These are phyloP conservation scores for Myripristis murdjan DNA, from an alignment of 2,797 vertebrate genomes.

Conservation along the genomic window DNA sequence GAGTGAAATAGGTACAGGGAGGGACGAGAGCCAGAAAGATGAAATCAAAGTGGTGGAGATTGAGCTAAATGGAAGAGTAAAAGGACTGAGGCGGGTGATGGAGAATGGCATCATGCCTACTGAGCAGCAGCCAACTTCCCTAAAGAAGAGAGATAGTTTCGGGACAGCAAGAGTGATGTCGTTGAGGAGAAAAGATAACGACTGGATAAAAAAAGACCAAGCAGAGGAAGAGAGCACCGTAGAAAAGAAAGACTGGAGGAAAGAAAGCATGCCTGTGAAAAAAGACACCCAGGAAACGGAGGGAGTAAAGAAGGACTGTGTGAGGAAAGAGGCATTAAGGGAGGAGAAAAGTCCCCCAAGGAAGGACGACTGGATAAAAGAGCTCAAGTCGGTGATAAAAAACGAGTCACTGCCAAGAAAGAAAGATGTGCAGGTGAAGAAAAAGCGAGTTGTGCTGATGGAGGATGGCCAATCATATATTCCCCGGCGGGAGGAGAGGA, in stretches of 20 bases:
- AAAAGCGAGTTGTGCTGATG: slow-evolving; percentile 71
- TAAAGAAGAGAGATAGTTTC: slow-evolving; percentile 38
- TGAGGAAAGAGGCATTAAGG: slow-evolving; percentile 19
- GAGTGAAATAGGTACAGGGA: background rate
- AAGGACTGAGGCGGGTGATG: slow-evolving; percentile 56
- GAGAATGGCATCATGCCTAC: slow-evolving; percentile 62
- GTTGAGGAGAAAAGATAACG: slow-evolving; percentile 59
- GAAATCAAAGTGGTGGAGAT: slow-evolving; percentile 25
- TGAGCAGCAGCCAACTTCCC: slow-evolving; percentile 27
- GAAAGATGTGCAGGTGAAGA: slow-evolving; percentile 62
- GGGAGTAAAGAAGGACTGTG: slow-evolving; percentile 32
- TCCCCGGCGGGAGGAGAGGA: slow-evolving; percentile 54
- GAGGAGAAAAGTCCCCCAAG: slow-evolving; percentile 10
- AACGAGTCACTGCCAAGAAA: slow-evolving; percentile 58
- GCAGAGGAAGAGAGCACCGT: slow-evolving; percentile 11
- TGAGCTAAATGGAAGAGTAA: slow-evolving; percentile 50
- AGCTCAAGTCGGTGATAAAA: slow-evolving; percentile 79
- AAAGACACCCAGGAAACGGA: slow-evolving; percentile 43
- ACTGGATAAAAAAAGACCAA: slow-evolving; percentile 67
- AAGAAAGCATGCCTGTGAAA: slow-evolving; percentile 57
- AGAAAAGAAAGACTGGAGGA: slow-evolving; percentile 62
- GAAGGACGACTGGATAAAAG: slow-evolving; percentile 73
- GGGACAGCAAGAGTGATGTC: slow-evolving; percentile 32
- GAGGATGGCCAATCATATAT: slow-evolving; percentile 68
- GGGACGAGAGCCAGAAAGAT: slow-evolving; percentile 17